A percentile compares a stretch with the other conserved stretches of the same genome.
Conservation (phyloP, 2,888 invertebrate genomes). For the Adineta ricciae region DNA sequence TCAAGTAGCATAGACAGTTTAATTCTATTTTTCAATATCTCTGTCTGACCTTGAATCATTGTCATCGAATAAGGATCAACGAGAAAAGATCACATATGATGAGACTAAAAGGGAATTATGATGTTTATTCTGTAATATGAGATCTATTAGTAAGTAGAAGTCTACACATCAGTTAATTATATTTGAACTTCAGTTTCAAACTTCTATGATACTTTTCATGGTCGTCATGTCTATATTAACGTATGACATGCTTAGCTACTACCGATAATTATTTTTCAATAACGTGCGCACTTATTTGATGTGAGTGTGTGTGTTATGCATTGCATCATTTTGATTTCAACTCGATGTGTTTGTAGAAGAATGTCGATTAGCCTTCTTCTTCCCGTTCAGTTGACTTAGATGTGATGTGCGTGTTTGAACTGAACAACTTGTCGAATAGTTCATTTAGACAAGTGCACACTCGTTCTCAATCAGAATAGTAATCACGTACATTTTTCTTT, state of each 20-base stretch:
- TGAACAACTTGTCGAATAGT: background rate
- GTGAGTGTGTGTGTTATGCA: background rate
- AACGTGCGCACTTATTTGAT: background rate
- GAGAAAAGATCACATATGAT: background rate
- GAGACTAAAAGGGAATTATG: background rate
- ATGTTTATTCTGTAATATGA: background rate
- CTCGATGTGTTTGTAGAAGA: background rate
- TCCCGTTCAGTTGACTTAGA: background rate
- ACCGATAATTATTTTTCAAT: slow-evolving; percentile 9
- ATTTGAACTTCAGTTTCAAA: background rate
- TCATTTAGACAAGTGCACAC: background rate
- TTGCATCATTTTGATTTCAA: background rate
- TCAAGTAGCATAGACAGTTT: background rate
- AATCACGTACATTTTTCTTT: background rate
- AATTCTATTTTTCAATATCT: background rate
- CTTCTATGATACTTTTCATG: background rate
- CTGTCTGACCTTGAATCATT: background rate
- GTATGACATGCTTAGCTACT: background rate
- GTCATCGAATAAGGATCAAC: background rate
- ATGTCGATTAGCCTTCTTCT: background rate
- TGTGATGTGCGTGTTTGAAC: background rate
- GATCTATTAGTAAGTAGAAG: background rate
- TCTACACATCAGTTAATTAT: background rate
- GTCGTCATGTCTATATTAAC: background rate
- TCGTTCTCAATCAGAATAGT: background rate